A percentile compares a stretch with the other conserved stretches of the same genome.
Conservation (phyloP, 92 coral and sea anemone species). For the Zoanthus solanderi region DNA sequence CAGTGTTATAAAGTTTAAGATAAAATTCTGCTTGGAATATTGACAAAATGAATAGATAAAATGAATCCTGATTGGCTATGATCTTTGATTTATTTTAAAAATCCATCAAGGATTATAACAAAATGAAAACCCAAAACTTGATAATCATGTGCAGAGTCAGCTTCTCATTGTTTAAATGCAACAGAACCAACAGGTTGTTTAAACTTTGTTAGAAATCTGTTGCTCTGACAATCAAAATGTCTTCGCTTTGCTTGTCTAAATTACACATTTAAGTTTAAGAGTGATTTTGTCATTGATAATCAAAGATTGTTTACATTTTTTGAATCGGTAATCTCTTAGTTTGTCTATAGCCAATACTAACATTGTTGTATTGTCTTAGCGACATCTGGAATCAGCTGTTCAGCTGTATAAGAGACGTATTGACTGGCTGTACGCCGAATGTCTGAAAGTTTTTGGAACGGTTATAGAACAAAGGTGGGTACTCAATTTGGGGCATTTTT, state of each 20-base stretch:
- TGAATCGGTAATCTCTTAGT: background rate
- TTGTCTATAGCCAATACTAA: background rate
- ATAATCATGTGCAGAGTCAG: too few relatives aligned
- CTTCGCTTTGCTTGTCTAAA: too few relatives aligned
- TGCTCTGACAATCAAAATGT: background rate
- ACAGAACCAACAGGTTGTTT: too few relatives aligned
- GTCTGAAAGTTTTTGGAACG: constrained; percentile 91
- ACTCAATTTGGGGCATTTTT: too few relatives aligned
- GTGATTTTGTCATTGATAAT: background rate
- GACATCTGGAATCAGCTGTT: constrained; percentile 91
- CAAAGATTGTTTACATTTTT: background rate
- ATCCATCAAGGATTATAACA: too few relatives aligned
- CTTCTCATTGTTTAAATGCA: too few relatives aligned
- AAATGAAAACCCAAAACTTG: too few relatives aligned
- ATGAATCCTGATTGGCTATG: too few relatives aligned
- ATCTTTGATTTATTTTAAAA: too few relatives aligned
- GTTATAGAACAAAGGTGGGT: constrained; percentile 93
- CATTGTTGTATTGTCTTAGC: constrained; percentile 51
- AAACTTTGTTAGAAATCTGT: background rate
- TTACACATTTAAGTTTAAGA: background rate
- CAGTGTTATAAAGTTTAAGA: too few relatives aligned
- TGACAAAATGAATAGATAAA: too few relatives aligned
- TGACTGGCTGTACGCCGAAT: constrained; percentile 95
- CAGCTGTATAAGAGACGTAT: constrained; percentile 91
- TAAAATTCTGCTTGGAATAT: too few relatives aligned